These are phyloP conservation scores for Halesus radiatus DNA, from an alignment of 1,140 invertebrate genomes.

Conservation along the genomic window DNA sequence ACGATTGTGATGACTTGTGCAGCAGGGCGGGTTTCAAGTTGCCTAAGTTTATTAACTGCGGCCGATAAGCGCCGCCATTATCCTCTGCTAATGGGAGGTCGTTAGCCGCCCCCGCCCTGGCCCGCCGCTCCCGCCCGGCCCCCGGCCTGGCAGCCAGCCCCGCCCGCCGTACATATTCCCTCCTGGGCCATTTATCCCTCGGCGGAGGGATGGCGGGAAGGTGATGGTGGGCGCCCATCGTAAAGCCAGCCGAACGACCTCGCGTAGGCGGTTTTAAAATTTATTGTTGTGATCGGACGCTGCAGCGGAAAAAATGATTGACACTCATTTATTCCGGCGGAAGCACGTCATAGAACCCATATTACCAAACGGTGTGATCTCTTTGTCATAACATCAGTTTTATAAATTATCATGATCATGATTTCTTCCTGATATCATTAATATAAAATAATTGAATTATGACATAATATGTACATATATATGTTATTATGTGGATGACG, in stretches of 20 bases:
- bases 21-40: slow-evolving; percentile 17
- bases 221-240: background rate
- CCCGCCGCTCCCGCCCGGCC: slow-evolving; percentile 6
- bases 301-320: slow-evolving; percentile 28
- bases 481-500: too few relatives aligned
- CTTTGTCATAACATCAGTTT: too few relatives aligned
- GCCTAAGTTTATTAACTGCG: slow-evolving; percentile 55
- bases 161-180: slow-evolving; percentile 29
- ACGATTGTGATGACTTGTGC: slow-evolving; percentile 20
- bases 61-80: slow-evolving; percentile 57
- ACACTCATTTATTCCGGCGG: slow-evolving; percentile 3
- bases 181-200: slow-evolving; percentile 54
- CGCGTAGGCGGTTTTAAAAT: background rate
- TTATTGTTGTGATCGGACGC: slow-evolving; percentile 2
- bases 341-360: too few relatives aligned
- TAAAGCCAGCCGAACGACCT: background rate
- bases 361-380: too few relatives aligned
- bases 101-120: slow-evolving; percentile 43
- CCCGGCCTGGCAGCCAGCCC: slow-evolving; percentile 8
- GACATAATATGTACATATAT: too few relatives aligned
- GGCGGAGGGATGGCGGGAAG: slow-evolving; percentile 22
- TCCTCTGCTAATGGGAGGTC: slow-evolving; percentile 54
- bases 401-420: too few relatives aligned
- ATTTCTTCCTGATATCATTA: too few relatives aligned
- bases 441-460: too few relatives aligned